Conservation (phyloP, 2,888 invertebrate species). For the Drosophila imparisetae region DNA sequence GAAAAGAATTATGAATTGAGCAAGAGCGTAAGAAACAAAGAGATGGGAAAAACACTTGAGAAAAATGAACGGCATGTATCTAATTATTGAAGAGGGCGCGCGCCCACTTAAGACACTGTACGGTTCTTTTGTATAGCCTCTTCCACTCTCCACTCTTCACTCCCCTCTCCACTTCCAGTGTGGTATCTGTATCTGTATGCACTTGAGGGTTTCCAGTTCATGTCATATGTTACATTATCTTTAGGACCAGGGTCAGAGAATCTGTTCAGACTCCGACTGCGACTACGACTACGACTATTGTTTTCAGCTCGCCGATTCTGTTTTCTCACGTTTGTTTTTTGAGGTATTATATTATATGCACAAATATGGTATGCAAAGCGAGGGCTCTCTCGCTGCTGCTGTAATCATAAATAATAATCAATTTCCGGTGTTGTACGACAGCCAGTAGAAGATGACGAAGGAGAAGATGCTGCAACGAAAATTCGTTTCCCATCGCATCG, state of each 20-base stretch:
- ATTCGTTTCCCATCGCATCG: slow-evolving; percentile 75
- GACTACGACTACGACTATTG: slow-evolving; percentile 7
- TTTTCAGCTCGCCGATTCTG: slow-evolving; percentile 29
- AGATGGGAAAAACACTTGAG: slow-evolving; percentile 64
- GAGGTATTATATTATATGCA: not conserved
- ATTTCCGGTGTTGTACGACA: slow-evolving; percentile 63
- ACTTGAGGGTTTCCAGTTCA: slow-evolving; percentile 24
- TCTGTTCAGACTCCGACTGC: slow-evolving; percentile 10
- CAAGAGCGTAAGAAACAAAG: slow-evolving; percentile 21
- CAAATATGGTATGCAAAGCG: slow-evolving; percentile 44
- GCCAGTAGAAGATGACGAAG: not conserved
- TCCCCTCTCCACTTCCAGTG: not conserved
- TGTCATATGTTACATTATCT: slow-evolving; percentile 48
- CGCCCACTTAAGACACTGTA: slow-evolving; percentile 62
- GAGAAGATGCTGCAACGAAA: slow-evolving; percentile 36
- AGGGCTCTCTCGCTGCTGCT: slow-evolving; percentile 4
- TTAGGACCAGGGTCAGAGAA: slow-evolving; percentile 36
- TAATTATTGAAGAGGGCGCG: slow-evolving; percentile 66
- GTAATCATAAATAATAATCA: slow-evolving; percentile 80
- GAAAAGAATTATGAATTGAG: slow-evolving; percentile 37
- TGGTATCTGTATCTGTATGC: slow-evolving; percentile 4
- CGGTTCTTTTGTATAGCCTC: slow-evolving; percentile 39
- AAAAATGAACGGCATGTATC: slow-evolving; percentile 54
- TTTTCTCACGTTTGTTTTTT: slow-evolving; percentile 44
- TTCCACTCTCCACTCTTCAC: not conserved